Base-by-base conservation (phyloP, 1,140 invertebrate species). In the Drosophila auraria region DNA sequence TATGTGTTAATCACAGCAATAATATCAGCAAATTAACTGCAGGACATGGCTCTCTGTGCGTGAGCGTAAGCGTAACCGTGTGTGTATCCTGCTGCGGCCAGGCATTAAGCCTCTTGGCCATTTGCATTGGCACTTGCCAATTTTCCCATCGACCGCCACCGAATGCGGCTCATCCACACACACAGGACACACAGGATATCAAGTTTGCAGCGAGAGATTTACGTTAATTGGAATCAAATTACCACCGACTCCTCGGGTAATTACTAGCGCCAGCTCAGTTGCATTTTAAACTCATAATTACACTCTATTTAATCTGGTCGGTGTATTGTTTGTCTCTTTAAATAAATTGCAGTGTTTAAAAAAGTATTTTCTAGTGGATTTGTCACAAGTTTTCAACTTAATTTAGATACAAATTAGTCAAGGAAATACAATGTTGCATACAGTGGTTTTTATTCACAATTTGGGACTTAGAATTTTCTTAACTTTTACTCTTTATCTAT, bases 1-100 rank as follows among this genome's bases (percentile, higher is more conserved):
- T 73, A 90, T 90, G 86, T 90, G 86, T 90, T 90, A 90, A 90
- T 90, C 86, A 90, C 86, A 90, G 87, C 86, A 90, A 90, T 90
- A 90, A 90, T 90, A 82, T 86, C 79, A 77, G 69, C 86, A 90
- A 90, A 90, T 90, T 90, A 90, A 86, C 82, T 90, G 74, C 86
- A 84, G 69, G 70, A 73, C 70, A 73, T 33, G 65, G 63, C 42
- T 56, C 40, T 61, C 42, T 40, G n/a, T 66, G 27, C 40, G 44
- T 64, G 57, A 40, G n/a, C 70, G 30, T 58, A 36, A 11, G 53
- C 57, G 25, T 65, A 36, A 11, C 44, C 57, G 25, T 65, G 14
- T 38, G 45, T 62, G 38, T 61, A 77, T 72, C 76, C 66, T 79
- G 68, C 74, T 79, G 77, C 58, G 54, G 51, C 42, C 40, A 12